Percentiles rank a stretch among this genome's conserved stretches.
Conservation (phyloP, 2,888 invertebrate genomes). For the Conus canariensis region DNA sequence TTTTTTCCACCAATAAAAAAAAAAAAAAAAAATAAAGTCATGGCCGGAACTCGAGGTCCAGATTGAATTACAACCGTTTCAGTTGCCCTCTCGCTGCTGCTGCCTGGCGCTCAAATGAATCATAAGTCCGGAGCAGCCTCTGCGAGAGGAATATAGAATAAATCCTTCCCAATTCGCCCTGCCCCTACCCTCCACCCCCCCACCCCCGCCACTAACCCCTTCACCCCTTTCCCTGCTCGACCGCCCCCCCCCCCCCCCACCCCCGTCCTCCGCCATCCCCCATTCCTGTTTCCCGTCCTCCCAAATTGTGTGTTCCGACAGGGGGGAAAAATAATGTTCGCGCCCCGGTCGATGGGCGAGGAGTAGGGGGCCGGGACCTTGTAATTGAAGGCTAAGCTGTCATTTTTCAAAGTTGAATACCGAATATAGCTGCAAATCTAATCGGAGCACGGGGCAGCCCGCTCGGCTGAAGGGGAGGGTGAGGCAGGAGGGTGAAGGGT, state of each 20-base stretch:
- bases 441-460: slow-evolving; percentile 19
- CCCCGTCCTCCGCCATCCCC: not conserved
- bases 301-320: slow-evolving; percentile 43
- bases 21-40: not conserved
- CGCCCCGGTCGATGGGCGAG: slow-evolving; percentile 9
- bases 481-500: not conserved
- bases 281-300: not conserved
- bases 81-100: slow-evolving; percentile 31
- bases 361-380: slow-evolving; percentile 24
- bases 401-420: slow-evolving; percentile 54
- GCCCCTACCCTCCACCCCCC: not conserved
- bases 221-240: not conserved
- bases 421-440: slow-evolving; percentile 44
- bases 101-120: slow-evolving; percentile 35
- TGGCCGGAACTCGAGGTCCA: not conserved
- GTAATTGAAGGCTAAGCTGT: slow-evolving; percentile 51
- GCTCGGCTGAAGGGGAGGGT: not conserved
- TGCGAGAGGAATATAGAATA: too few relatives aligned
- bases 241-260: not conserved
- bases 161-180: not conserved
- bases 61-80: slow-evolving; percentile 40
- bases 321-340: slow-evolving; percentile 31
- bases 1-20: slow-evolving; percentile 26
- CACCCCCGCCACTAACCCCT: not conserved
- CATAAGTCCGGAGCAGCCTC: slow-evolving; percentile 35